These are phyloP conservation scores for Caenorhabditis afra DNA, from an alignment of 2,888 invertebrate genomes.

Conservation along the genomic window DNA sequence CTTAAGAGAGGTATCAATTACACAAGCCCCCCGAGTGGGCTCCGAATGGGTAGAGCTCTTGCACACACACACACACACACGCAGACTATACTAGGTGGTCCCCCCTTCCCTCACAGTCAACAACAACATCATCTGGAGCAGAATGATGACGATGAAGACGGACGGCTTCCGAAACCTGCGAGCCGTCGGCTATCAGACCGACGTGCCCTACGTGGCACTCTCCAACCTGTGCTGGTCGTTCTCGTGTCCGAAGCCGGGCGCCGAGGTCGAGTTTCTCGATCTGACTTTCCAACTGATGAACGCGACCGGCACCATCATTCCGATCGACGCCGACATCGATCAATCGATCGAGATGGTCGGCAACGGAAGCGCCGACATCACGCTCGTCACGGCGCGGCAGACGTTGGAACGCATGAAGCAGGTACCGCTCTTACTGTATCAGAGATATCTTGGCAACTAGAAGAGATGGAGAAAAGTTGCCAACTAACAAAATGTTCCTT, in stretches of 20 bases:
- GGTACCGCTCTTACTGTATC: no score
- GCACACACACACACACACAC: no score
- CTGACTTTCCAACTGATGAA: constrained; percentile 63
- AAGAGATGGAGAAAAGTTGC: no score
- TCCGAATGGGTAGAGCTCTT: no score
- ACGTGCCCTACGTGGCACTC: constrained; percentile 54
- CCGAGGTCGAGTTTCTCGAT: constrained; percentile 64
- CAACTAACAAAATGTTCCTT: no score
- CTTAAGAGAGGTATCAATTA: no score
- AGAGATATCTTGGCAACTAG: no score
- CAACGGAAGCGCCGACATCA: constrained; percentile 61
- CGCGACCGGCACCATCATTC: constrained; percentile 59
- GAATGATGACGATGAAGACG: background rate
- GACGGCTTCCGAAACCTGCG: constrained; percentile 39
- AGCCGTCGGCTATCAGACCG: constrained; percentile 63
- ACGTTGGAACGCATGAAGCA: constrained; percentile 60
- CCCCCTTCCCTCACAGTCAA: no score
- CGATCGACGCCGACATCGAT: constrained; percentile 60
- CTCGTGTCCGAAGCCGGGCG: constrained; percentile 61
- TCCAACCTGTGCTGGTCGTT: constrained; percentile 60
- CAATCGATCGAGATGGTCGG: constrained; percentile 54
- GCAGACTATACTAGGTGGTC: no score
- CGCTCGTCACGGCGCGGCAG: constrained; percentile 55
- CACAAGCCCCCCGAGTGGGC: no score
- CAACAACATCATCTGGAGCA: no score